Percentiles rank a stretch among this genome's conserved stretches.
phyloP scores from a whole-genome alignment of 1,140 invertebrate species.

The Leptoteleia sp. region DNA sequence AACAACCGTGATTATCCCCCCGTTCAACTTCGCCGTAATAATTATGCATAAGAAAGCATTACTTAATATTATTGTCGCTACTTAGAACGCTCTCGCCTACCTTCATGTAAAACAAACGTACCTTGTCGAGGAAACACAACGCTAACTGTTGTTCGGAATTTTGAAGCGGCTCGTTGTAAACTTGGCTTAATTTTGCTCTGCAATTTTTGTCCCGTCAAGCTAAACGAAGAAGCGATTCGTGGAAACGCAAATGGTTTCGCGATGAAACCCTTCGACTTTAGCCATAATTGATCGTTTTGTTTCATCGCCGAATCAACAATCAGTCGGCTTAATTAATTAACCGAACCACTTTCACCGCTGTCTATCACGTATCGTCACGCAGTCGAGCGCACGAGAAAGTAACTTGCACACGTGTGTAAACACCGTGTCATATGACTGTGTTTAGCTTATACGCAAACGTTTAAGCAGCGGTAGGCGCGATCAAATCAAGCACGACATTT shows the following conservation, averaged over 20 bases:
- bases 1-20: constrained; percentile 45
- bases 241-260: too few species aligned
- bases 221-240: too few species aligned
- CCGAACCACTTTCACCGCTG: constrained; percentile 24
- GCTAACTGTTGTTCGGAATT: constrained; percentile 9
- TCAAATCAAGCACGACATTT: constrained; percentile 11
- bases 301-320: background rate
- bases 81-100: constrained; percentile 20
- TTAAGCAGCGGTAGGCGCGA: constrained; percentile 3
- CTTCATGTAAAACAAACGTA: constrained; percentile 15
- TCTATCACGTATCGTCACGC: constrained; percentile 10
- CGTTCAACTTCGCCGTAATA: constrained; percentile 40
- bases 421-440: constrained; percentile 8
- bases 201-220: background rate
- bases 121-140: background rate
- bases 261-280: too few species aligned
- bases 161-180: background rate
- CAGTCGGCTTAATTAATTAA: constrained; percentile 11
- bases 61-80: constrained; percentile 41
- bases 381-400: constrained; percentile 31
- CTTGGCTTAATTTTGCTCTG: background rate
- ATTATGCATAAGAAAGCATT: constrained; percentile 47
- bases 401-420: constrained; percentile 13
- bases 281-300: too few species aligned
- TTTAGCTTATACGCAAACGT: constrained; percentile 12